These are phyloP conservation scores for Anarsia innoxiella DNA, from an alignment of 2,888 invertebrate species.

Conservation along the genomic window DNA sequence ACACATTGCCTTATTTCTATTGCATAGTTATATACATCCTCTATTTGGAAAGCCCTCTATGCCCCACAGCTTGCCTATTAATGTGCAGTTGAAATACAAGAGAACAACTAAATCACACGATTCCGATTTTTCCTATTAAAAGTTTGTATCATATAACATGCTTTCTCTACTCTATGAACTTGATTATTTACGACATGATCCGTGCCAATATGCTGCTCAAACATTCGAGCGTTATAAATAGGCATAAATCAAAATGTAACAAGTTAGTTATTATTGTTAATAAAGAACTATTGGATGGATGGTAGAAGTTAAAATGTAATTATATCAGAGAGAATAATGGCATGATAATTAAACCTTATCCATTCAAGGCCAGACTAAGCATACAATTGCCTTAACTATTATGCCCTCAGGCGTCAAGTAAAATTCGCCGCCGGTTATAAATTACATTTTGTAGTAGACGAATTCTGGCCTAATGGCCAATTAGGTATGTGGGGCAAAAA, in stretches of 20 bases:
- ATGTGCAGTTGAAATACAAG: too few relatives aligned
- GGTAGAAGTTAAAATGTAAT: constrained; percentile 14
- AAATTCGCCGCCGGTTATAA: constrained; percentile 8
- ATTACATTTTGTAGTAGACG: too few relatives aligned
- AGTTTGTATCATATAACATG: too few relatives aligned
- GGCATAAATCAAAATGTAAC: constrained; percentile 16
- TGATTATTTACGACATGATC: constrained; percentile 4
- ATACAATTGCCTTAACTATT: constrained; percentile 18
- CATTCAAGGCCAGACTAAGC: constrained; percentile 16
- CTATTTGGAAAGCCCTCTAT: too few relatives aligned
- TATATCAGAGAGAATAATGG: constrained; percentile 14
- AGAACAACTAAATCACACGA: too few relatives aligned
- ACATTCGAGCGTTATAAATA: constrained; percentile 2
- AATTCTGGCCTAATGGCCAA: too few relatives aligned
- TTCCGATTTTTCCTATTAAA: too few relatives aligned
- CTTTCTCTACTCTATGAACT: constrained; percentile 1
- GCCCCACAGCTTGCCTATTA: too few relatives aligned
- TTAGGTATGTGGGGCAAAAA: too few relatives aligned
- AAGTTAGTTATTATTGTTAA: constrained; percentile 17
- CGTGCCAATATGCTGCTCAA: background rate
- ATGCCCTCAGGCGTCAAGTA: constrained; percentile 12
- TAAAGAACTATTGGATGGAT: constrained; percentile 15
- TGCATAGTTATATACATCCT: too few relatives aligned
- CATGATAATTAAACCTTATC: constrained; percentile 19
- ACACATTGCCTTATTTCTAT: too few relatives aligned